phyloP scores from a whole-genome alignment of 2,888 invertebrate genomes.

The Stenodera caucasica region DNA sequence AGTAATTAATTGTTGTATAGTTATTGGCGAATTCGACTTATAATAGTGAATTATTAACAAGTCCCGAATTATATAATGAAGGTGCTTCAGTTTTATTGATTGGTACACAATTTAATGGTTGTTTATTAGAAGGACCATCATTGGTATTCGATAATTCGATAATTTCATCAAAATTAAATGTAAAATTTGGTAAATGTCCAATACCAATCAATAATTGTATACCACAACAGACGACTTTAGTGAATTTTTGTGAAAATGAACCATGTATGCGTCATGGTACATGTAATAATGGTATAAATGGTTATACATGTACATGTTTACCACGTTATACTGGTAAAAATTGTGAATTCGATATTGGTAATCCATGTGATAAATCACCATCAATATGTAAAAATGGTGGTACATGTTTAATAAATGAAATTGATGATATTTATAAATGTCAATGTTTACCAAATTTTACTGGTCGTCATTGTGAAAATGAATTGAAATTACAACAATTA shows the following conservation, averaged over 20 bases:
- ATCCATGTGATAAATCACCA: constrained; percentile 65
- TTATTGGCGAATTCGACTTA: constrained; percentile 78
- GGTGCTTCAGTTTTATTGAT: constrained; percentile 75
- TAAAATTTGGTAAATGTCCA: constrained; percentile 76
- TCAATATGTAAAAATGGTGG: constrained; percentile 75
- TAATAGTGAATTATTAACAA: constrained; percentile 73
- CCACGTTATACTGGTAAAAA: constrained; percentile 84
- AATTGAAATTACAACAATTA: constrained; percentile 67
- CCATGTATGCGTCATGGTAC: constrained; percentile 83
- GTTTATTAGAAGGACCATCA: constrained; percentile 84
- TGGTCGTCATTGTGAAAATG: constrained; percentile 72
- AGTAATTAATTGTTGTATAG: constrained; percentile 51
- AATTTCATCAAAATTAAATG: constrained; percentile 65
- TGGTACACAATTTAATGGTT: constrained; percentile 81
- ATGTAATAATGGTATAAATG: constrained; percentile 75
- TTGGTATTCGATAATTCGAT: constrained; percentile 71
- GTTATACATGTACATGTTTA: constrained; percentile 82
- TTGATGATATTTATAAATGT: constrained; percentile 75
- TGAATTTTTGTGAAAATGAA: constrained; percentile 74
- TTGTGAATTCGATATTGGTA: constrained; percentile 80
- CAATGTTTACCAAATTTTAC: constrained; percentile 69
- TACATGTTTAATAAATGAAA: constrained; percentile 64
- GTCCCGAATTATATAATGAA: constrained; percentile 71
- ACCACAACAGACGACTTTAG: constrained; percentile 41
- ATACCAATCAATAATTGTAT: constrained; percentile 70